phyloP scores from a whole-genome alignment of 2,888 invertebrate species.

The Steinernema hermaphroditum region DNA sequence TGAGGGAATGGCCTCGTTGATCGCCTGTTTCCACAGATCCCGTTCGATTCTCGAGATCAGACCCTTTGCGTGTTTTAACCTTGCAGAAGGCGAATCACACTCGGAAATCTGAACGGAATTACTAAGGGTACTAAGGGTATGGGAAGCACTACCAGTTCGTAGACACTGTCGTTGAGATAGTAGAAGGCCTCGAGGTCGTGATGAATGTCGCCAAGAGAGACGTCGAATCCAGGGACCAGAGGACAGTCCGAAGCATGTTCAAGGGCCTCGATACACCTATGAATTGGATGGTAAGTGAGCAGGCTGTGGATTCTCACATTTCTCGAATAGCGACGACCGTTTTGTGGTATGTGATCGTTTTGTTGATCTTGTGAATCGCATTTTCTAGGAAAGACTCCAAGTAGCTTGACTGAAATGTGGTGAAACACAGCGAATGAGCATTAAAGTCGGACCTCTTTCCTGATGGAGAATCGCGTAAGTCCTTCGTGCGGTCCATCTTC shows the following conservation, averaged over 20 bases:
- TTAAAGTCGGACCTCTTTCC: too few species aligned
- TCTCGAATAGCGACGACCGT: not conserved
- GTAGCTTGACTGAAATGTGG: too few species aligned
- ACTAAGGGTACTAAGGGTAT: too few species aligned
- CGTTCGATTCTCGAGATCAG: too few species aligned
- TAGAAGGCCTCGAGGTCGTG: not conserved
- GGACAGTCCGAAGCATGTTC: not conserved
- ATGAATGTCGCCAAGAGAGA: not conserved
- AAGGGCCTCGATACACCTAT: not conserved
- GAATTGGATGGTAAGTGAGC: too few species aligned
- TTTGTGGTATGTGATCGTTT: not conserved
- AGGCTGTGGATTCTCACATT: too few species aligned
- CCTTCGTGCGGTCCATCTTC: not conserved
- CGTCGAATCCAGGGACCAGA: not conserved
- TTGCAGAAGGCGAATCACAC: too few species aligned
- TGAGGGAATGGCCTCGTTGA: too few species aligned
- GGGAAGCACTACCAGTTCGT: not conserved
- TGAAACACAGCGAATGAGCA: too few species aligned
- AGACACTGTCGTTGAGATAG: not conserved
- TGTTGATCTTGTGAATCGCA: not conserved
- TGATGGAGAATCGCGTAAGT: not conserved
- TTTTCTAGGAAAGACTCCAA: not conserved
- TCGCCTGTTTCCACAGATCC: too few species aligned
- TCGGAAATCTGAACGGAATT: too few species aligned
- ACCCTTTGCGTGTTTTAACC: too few species aligned